Evolutionary conservation across 1,140 invertebrate species (phyloP).

Genomic region (Linepithema humile): DNA sequence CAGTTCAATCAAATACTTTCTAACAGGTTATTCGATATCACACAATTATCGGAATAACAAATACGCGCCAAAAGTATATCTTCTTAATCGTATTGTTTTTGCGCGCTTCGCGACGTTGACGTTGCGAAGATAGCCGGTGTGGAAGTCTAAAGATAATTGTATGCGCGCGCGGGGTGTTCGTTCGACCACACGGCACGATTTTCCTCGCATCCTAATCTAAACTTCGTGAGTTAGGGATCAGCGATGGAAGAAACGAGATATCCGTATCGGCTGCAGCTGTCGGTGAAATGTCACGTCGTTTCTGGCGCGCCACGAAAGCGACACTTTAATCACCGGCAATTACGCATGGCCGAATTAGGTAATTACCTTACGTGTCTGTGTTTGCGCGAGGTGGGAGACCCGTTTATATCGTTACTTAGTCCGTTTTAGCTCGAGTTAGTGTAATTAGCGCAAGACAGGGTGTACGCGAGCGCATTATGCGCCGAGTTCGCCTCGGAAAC

Average conservation of each 20-base stretch:
- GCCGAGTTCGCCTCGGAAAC: constrained; percentile 46
- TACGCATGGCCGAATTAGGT: constrained; percentile 74
- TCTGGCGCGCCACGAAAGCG: constrained; percentile 61
- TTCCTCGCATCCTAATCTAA: constrained; percentile 19
- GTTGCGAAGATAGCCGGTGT: not conserved
- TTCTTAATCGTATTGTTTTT: not conserved
- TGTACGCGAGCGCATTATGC: constrained; percentile 47
- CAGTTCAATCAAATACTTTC: too few species aligned
- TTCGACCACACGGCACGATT: constrained; percentile 5
- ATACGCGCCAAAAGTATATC: not conserved
- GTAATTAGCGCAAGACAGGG: constrained; percentile 70
- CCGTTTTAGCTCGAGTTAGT: constrained; percentile 69
- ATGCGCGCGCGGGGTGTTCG: not conserved
- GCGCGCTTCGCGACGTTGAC: not conserved
- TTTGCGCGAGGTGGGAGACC: not conserved
- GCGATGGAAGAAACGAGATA: constrained; percentile 54
- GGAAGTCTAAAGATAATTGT: not conserved
- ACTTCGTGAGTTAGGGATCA: constrained; percentile 48
- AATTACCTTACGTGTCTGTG: constrained; percentile 66
- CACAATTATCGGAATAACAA: not conserved
- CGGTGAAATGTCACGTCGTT: constrained; percentile 58
- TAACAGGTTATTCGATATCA: not conserved
- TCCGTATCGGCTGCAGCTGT: constrained; percentile 66
- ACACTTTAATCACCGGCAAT: constrained; percentile 76
- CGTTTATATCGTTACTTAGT: constrained; percentile 70